Percentiles rank a stretch among this genome's conserved stretches.
These are phyloP conservation scores for Leucophora obtusa DNA, from an alignment of 2,888 invertebrate species.

Conservation along the genomic window DNA sequence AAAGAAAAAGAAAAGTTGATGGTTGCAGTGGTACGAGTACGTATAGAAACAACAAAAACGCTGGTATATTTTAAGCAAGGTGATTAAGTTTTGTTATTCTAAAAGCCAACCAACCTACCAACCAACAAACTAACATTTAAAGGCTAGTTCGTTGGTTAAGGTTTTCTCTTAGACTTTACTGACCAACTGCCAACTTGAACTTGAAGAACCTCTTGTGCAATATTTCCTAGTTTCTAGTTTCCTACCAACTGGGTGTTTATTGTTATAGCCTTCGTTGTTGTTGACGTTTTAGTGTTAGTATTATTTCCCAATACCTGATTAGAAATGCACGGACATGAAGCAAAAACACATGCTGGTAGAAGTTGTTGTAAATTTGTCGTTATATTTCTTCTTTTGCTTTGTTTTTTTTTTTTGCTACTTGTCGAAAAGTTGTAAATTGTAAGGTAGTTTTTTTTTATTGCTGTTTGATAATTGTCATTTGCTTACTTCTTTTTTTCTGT, in stretches of 20 bases:
- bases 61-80: conserved; percentile 19
- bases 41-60: no score
- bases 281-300: neutral
- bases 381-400: conserved; percentile 38
- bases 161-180: conserved; percentile 39
- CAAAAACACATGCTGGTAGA: conserved; percentile 53
- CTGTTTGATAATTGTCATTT: conserved; percentile 19
- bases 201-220: conserved; percentile 63
- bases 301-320: conserved; percentile 61
- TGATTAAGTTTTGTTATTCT: conserved; percentile 8
- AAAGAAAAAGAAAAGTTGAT: conserved; percentile 25
- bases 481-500: neutral
- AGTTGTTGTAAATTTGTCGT: conserved; percentile 50
- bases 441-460: conserved; percentile 22
- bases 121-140: neutral
- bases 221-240: neutral
- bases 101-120: neutral
- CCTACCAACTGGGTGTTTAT: conserved; percentile 18
- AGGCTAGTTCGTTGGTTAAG: conserved; percentile 18
- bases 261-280: conserved; percentile 12
- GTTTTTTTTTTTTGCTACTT: conserved; percentile 27
- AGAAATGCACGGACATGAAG: conserved; percentile 72
- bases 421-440: conserved; percentile 43
- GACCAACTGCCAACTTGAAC: conserved; percentile 68
- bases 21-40: no score